A percentile compares a stretch with the other conserved stretches of the same genome.
phyloP scores from a whole-genome alignment of 2,113 vertebrate species.

The Lampris megalopsis region DNA sequence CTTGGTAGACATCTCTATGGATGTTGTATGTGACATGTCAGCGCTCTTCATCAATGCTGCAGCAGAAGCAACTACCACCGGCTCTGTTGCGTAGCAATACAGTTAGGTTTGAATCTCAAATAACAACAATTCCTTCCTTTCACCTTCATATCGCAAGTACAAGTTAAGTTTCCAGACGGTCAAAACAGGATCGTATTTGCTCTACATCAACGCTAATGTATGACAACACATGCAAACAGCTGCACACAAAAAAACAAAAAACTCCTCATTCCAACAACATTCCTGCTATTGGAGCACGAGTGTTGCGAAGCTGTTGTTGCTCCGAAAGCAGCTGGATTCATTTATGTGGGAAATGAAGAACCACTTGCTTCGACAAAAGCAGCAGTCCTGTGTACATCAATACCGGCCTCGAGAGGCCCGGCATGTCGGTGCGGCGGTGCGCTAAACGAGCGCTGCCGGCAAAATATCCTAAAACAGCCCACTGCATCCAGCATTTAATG shows the following conservation, averaged over 20 bases:
- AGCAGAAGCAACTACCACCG: too few species aligned
- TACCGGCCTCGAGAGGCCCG: not conserved
- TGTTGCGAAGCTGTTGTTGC: not conserved
- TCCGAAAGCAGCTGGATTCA: not conserved
- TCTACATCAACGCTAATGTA: constrained; percentile 34
- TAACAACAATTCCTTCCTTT: not conserved
- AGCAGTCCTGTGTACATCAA: not conserved
- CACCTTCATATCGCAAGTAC: constrained; percentile 21
- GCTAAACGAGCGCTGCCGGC: not conserved
- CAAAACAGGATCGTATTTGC: constrained; percentile 20
- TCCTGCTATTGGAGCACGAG: constrained; percentile 40
- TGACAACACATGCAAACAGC: constrained; percentile 40
- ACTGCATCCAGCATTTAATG: too few species aligned
- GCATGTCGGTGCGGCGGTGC: not conserved
- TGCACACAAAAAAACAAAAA: constrained; percentile 27
- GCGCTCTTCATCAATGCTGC: too few species aligned
- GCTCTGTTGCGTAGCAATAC: too few species aligned
- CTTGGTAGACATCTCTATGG: too few species aligned
- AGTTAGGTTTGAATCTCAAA: too few species aligned
- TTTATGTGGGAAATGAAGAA: not conserved
- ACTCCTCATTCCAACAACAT: constrained; percentile 43
- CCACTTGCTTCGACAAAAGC: not conserved
- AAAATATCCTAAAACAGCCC: not conserved
- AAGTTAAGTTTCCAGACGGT: constrained; percentile 11
- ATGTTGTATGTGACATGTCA: too few species aligned